Conservation (phyloP, 2,888 invertebrate genomes). For the Lissonota sp. region DNA sequence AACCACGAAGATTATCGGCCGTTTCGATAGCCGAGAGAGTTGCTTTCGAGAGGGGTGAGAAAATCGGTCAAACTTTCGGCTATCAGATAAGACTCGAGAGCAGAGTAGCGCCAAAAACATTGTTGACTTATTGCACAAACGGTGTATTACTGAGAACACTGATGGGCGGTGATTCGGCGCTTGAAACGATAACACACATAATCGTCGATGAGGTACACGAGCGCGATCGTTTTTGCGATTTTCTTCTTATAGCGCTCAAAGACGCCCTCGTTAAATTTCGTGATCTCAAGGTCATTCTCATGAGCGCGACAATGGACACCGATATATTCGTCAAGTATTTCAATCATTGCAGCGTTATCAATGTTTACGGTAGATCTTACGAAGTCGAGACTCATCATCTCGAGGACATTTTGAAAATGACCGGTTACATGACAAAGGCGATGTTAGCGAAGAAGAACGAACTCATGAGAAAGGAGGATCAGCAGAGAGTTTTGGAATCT, state of each 20-base stretch:
- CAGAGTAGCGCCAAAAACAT: slow-evolving; percentile 91
- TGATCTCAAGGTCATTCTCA: slow-evolving; percentile 92
- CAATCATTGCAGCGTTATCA: slow-evolving; percentile 90
- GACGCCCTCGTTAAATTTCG: slow-evolving; percentile 89
- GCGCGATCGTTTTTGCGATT: slow-evolving; percentile 96
- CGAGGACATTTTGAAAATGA: slow-evolving; percentile 90
- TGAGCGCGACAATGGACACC: slow-evolving; percentile 97
- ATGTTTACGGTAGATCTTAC: slow-evolving; percentile 90
- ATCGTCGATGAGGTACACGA: slow-evolving; percentile 98
- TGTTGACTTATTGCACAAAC: slow-evolving; percentile 96
- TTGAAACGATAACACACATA: slow-evolving; percentile 92
- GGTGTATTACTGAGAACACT: slow-evolving; percentile 95
- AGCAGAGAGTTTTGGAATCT: slow-evolving; percentile 80
- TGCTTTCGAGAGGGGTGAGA: slow-evolving; percentile 89
- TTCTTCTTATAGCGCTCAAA: slow-evolving; percentile 93
- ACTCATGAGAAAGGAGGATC: slow-evolving; percentile 80
- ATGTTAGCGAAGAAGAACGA: slow-evolving; percentile 83
- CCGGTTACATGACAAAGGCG: slow-evolving; percentile 85
- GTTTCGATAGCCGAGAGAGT: slow-evolving; percentile 95
- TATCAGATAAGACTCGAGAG: slow-evolving; percentile 97
- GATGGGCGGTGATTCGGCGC: slow-evolving; percentile 90
- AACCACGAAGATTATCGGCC: slow-evolving; percentile 96
- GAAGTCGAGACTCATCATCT: slow-evolving; percentile 91
- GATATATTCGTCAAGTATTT: slow-evolving; percentile 94
- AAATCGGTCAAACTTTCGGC: slow-evolving; percentile 90